Evolutionary conservation across 2,797 vertebrate genomes (phyloP).

Genomic region (Emydoidea blandingii): DNA sequence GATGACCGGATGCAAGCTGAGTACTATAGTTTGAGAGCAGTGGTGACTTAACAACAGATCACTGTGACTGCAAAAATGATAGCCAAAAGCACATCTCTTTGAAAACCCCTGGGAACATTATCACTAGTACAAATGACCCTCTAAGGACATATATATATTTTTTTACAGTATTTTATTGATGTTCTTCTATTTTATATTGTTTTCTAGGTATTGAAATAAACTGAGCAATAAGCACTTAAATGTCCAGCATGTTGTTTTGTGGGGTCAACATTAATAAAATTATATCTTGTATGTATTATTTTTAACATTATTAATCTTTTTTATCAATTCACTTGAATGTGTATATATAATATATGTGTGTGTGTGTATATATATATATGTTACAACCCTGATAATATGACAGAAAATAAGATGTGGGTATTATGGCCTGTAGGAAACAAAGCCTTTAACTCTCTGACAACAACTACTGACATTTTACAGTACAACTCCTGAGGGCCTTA

Average conservation of each 20-base stretch:
- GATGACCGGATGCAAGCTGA: slow-evolving; percentile 14
- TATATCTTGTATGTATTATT: background rate
- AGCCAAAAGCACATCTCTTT: slow-evolving; percentile 42
- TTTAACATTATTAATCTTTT: background rate
- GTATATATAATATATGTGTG: background rate
- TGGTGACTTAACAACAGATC: slow-evolving; percentile 24
- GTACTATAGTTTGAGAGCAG: slow-evolving; percentile 12
- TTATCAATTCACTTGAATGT: background rate
- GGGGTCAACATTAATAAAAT: background rate
- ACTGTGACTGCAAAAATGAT: slow-evolving; percentile 38
- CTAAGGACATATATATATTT: background rate
- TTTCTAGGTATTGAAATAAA: background rate
- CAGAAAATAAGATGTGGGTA: slow-evolving; percentile 53
- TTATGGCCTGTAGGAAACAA: slow-evolving; percentile 43
- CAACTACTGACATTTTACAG: slow-evolving; percentile 77
- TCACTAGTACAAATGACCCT: slow-evolving; percentile 30
- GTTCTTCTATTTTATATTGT: background rate
- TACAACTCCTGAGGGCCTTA: slow-evolving; percentile 69
- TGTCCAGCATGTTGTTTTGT: background rate
- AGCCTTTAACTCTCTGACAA: slow-evolving; percentile 73
- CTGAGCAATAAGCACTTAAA: background rate
- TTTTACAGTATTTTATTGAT: background rate
- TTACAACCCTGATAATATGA: background rate
- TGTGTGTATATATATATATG: background rate
- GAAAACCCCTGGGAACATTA: slow-evolving; percentile 29